Conservation (phyloP, 64 coral and sea anemone genomes). For the Anthopleura sola region DNA sequence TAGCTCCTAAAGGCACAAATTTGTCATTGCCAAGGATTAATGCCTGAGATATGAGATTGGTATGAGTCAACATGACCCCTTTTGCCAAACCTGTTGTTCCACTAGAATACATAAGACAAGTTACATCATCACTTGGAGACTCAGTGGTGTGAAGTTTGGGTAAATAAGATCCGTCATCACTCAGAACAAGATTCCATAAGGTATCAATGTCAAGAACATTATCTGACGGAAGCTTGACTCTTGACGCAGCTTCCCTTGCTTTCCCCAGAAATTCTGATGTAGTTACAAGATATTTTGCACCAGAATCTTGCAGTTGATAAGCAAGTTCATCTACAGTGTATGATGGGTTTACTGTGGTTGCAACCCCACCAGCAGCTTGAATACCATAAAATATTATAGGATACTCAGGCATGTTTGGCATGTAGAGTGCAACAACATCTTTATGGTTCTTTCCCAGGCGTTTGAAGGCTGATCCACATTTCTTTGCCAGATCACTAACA, state of each 20-base stretch:
- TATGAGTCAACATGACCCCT: constrained; percentile 56
- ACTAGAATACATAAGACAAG: constrained; percentile 73
- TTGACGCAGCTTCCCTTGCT: constrained; percentile 24
- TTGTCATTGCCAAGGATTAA: not conserved
- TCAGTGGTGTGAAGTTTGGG: constrained; percentile 44
- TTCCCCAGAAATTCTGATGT: not conserved
- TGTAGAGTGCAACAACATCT: constrained; percentile 60
- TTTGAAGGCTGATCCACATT: constrained; percentile 48
- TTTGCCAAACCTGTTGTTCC: constrained; percentile 84
- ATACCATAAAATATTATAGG: constrained; percentile 55
- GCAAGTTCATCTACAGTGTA: constrained; percentile 20
- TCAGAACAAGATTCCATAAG: constrained; percentile 26
- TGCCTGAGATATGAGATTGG: constrained; percentile 1
- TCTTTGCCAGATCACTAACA: constrained; percentile 30
- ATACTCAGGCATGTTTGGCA: constrained; percentile 55
- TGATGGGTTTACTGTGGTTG: constrained; percentile 37
- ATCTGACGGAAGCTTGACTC: not conserved
- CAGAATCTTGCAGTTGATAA: constrained; percentile 46
- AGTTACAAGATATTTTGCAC: constrained; percentile 45
- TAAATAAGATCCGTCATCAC: constrained; percentile 70
- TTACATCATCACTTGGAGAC: constrained; percentile 61
- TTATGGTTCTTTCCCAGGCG: constrained; percentile 53
- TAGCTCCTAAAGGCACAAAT: not conserved
- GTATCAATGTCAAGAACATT: constrained; percentile 14
- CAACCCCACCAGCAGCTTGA: constrained; percentile 41